Evolutionary conservation across 2,888 invertebrate species (phyloP).

Genomic region (Tuta absoluta): DNA sequence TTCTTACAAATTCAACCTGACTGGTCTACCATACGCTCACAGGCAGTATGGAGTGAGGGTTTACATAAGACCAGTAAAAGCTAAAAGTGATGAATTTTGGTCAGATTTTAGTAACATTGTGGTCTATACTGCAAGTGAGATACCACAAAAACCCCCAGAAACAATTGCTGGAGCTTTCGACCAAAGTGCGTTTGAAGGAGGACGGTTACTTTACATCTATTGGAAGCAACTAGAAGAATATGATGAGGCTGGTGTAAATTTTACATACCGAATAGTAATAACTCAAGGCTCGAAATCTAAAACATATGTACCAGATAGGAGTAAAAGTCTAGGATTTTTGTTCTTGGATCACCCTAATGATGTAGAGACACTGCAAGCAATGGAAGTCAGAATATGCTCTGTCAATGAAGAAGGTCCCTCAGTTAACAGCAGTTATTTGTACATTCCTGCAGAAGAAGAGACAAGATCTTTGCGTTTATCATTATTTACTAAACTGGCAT

Average conservation of each 20-base stretch:
- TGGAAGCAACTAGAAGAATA: conserved; percentile 88
- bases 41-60: conserved; percentile 87
- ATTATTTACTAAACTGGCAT: conserved; percentile 87
- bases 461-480: conserved; percentile 69
- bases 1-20: conserved; percentile 70
- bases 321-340: conserved; percentile 79
- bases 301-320: conserved; percentile 69
- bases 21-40: conserved; percentile 83
- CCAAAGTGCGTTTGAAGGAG: conserved; percentile 74
- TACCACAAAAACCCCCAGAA: conserved; percentile 85
- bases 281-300: conserved; percentile 57
- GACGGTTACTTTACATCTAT: conserved; percentile 86
- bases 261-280: conserved; percentile 84
- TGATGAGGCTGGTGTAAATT: conserved; percentile 87
- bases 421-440: conserved; percentile 77
- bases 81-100: conserved; percentile 84
- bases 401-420: conserved; percentile 83
- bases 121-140: conserved; percentile 82
- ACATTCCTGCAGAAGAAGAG: conserved; percentile 81
- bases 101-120: conserved; percentile 83
- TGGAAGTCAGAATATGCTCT: conserved; percentile 82
- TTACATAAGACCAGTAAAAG: conserved; percentile 81
- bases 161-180: conserved; percentile 89
- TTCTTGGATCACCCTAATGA: conserved; percentile 78
- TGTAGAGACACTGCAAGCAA: conserved; percentile 67